A percentile compares a stretch with the other conserved stretches of the same genome.
Conservation (phyloP, 2,888 invertebrate genomes). For the Girardia tigrina region DNA sequence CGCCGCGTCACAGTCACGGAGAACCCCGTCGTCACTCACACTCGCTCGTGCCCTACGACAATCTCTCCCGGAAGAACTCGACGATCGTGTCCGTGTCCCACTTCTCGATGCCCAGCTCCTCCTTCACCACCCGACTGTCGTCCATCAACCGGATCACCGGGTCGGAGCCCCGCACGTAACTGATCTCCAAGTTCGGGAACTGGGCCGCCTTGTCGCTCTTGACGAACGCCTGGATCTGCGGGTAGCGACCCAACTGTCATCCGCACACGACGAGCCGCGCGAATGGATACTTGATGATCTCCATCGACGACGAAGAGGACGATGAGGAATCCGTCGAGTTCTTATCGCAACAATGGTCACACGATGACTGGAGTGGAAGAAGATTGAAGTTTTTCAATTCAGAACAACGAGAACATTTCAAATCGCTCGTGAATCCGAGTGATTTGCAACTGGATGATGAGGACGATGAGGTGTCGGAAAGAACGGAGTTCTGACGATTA, state of each 20-base stretch:
- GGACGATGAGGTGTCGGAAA: too few species aligned
- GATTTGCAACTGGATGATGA: conserved; percentile 10
- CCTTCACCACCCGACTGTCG: conserved; percentile 63
- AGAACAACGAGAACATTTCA: conserved; percentile 1
- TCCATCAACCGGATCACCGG: conserved; percentile 81
- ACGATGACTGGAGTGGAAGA: background rate
- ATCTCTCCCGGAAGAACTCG: conserved; percentile 79
- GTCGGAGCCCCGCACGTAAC: conserved; percentile 80
- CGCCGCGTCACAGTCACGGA: too few species aligned
- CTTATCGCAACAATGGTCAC: conserved; percentile 20
- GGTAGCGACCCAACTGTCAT: conserved; percentile 91
- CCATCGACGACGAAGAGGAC: too few species aligned
- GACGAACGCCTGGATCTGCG: conserved; percentile 93
- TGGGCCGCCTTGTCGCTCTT: conserved; percentile 76
- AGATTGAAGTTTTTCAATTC: conserved; percentile 3
- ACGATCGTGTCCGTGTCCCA: conserved; percentile 97
- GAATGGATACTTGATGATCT: conserved; percentile 62
- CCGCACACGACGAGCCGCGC: conserved; percentile 89
- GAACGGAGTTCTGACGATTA: background rate
- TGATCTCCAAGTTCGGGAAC: conserved; percentile 76
- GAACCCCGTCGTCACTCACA: too few species aligned
- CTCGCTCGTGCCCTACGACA: conserved; percentile 63
- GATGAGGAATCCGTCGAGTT: background rate
- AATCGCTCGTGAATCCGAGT: background rate
- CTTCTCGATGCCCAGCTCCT: conserved; percentile 80